Base-by-base conservation (phyloP, 2,113 vertebrate genomes). In the Onychostoma macrolepis region DNA sequence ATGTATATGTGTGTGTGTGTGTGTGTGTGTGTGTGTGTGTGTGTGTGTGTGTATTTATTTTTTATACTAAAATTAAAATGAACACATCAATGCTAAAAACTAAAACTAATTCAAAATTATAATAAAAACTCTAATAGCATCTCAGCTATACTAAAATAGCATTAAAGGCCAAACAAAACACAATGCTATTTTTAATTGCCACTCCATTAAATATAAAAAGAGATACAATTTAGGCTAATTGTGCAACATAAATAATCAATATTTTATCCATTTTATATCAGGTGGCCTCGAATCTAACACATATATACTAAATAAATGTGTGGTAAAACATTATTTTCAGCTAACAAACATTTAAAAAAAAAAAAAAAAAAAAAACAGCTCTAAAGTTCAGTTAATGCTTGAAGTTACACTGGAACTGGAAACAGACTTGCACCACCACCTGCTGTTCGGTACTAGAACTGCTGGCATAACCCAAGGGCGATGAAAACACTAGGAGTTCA, bases 361-460 rank as follows among this genome's bases (percentile, higher is more conserved):
- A n/a, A n/a, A n/a, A n/a, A n/a, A n/a, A n/a, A n/a, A 41, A 28
- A 78, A 33, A 65, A 1, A 17, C 19, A 63, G 4, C 33, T 67
- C 4, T 15, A n/a, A 15, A 33, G 26, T 3, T 13, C 24, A 24
- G 19, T 3, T 8, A 53, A 10, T 2, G 5, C 8, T 56, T 69
- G 76, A 58, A 75, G 45, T 28, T 48, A 48, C 41, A 63, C 53
- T 41, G 10, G 2, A 61, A 21, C 30, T 38, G 53, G 53, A 38
- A 61, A 80, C 9, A 43, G 15, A 61, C 28, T 26, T 80, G 6
- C 61, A 69, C 17, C 69, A 21, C 69, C 82, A 89, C 41, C 88
- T 87, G 76, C 76, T 76, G 85, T 38, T 45, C 88, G 69, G 2
- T 30, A 15, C 24, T 4, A 10, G 10, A 86, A 78, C 63, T 24